Evolutionary conservation across 2,888 invertebrate genomes (phyloP), one percentile per base, ranked within the genome.

Genomic region (Loripinus fragilis): DNA sequence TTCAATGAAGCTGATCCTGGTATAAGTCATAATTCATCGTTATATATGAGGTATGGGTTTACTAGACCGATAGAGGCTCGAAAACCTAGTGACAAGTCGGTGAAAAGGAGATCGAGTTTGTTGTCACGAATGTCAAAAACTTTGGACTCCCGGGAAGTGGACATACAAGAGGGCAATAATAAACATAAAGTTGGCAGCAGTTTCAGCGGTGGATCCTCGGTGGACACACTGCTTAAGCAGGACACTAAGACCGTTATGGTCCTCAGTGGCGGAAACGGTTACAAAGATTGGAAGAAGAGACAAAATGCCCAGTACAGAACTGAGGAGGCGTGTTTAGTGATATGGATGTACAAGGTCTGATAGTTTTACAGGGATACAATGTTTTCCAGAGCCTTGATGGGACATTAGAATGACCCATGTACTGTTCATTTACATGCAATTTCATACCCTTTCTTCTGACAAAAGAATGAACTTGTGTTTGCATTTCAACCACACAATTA

Each of bases 241-340:
- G 81, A 85, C 42, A 81, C 86, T 67, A 91, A 90, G 74, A 90
- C 92, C 5, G 88, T 91, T 30, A 85, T 92, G 60, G 87, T 92
- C 7, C 82, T 92, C 0, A 91, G 89, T 76, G 93, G 92, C 0
- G 93, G 93, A 0, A 91, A 92, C 68, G 92, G 93, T 0, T 91
- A 92, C 71, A 87, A 87, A 48, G 90, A 91, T 80, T 90, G 91
- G 89, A 84, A 77, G 60, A 65, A 80, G 23, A 71, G 76, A 15
- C 77, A 78, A 0, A 78, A 83, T 28, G 74, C 71, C 20, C 80
- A 70, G 64, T 80, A 81, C 50, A 81, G 86, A 38, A 82, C 77
- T n/a, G 87, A 88, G 20, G 90, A 90, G 64, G 88, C 91, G 1
- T 87, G 85, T 45, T 78, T 90, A 2, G 70, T 90, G 42, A 80